Evolutionary conservation across 1,140 invertebrate genomes (phyloP).

Genomic region (Yoshiicerus persimilis): DNA sequence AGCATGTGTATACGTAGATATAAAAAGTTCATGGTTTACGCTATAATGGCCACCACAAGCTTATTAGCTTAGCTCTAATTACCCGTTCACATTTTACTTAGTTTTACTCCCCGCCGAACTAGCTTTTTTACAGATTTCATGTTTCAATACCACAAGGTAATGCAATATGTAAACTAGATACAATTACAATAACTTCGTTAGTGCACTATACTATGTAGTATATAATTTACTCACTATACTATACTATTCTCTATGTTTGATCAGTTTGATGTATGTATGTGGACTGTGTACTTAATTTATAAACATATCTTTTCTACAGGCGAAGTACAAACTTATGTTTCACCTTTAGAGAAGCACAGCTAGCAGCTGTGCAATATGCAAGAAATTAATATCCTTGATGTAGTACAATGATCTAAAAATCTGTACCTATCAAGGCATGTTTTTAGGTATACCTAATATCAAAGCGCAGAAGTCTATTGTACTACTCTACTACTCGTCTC

Average conservation of each 20-base stretch:
- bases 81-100: not conserved
- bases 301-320: too few relatives aligned
- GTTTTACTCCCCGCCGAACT: not conserved
- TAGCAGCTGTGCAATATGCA: not conserved
- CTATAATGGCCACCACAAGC: not conserved
- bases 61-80: not conserved
- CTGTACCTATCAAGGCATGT: too few relatives aligned
- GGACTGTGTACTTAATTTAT: too few relatives aligned
- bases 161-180: not conserved
- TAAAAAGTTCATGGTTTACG: constrained; percentile 3
- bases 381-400: not conserved
- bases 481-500: too few relatives aligned
- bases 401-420: too few relatives aligned
- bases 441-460: not conserved
- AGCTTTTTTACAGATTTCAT: not conserved
- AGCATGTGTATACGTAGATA: not conserved
- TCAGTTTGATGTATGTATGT: too few relatives aligned
- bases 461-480: too few relatives aligned
- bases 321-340: not conserved
- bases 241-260: not conserved
- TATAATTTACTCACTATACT: not conserved
- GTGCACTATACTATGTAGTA: not conserved
- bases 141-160: not conserved
- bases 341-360: not conserved
- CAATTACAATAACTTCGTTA: not conserved